phyloP scores from a whole-genome alignment of 2,888 invertebrate species.

The Piscicola geometra region DNA sequence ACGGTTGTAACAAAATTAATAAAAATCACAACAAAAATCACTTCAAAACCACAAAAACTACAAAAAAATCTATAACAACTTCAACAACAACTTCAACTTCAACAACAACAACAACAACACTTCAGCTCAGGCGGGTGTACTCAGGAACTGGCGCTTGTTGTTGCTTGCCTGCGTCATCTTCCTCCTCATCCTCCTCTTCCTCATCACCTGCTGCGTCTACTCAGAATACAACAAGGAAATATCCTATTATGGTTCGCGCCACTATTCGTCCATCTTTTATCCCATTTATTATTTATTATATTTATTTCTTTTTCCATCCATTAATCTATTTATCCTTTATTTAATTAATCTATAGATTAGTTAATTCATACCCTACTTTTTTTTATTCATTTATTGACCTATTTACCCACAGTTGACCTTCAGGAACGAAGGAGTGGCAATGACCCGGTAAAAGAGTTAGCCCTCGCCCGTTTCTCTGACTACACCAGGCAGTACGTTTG shows the following conservation, averaged over 20 bases:
- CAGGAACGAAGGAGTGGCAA: conserved; percentile 3
- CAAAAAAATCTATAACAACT: too few species aligned
- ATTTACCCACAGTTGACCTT: neutral
- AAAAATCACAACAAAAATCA: neutral
- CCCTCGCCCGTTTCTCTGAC: neutral
- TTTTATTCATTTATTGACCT: too few species aligned
- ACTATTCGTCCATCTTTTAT: too few species aligned
- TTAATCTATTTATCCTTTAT: too few species aligned
- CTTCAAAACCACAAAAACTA: too few species aligned
- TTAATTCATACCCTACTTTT: too few species aligned
- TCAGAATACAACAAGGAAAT: neutral
- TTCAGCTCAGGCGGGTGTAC: neutral
- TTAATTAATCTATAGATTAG: too few species aligned
- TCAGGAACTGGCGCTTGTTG: neutral
- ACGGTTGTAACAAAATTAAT: neutral
- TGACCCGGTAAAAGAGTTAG: conserved; percentile 11
- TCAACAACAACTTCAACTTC: neutral
- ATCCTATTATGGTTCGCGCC: neutral
- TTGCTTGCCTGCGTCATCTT: neutral
- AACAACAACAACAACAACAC: neutral
- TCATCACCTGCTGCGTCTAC: conserved; percentile 12
- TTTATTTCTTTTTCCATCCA: too few species aligned
- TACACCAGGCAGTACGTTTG: conserved; percentile 3
- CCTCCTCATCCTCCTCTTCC: neutral
- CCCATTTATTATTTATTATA: too few species aligned